Evolutionary conservation across 2,888 invertebrate species (phyloP).

Genomic region (Amblyjoppa fuscipennis): DNA sequence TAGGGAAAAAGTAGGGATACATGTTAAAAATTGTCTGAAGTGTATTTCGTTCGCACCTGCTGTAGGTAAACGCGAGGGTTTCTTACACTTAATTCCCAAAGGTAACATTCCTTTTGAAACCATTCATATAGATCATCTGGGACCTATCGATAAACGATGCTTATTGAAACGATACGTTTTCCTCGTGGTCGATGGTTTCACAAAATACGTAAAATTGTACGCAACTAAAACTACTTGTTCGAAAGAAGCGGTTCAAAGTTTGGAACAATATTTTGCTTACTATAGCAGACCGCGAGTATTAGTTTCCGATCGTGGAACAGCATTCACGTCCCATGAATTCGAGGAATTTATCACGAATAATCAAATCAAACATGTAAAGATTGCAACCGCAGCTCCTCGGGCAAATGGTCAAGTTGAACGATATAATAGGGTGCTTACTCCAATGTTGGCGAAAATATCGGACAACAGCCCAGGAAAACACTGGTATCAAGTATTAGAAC

Average conservation of each 20-base stretch:
- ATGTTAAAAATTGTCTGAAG: conserved; percentile 66
- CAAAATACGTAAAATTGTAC: conserved; percentile 55
- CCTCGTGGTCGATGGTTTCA: conserved; percentile 57
- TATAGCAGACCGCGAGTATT: conserved; percentile 51
- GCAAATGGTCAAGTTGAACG: conserved; percentile 72
- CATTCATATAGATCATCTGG: conserved; percentile 65
- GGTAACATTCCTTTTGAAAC: conserved; percentile 63
- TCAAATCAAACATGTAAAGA: conserved; percentile 70
- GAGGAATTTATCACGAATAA: conserved; percentile 57
- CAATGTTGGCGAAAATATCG: conserved; percentile 72
- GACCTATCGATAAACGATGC: conserved; percentile 41
- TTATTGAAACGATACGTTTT: conserved; percentile 43
- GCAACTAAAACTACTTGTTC: conserved; percentile 60
- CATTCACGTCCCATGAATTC: conserved; percentile 60
- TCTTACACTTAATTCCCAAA: conserved; percentile 66
- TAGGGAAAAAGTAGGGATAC: conserved; percentile 44
- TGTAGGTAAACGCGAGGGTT: conserved; percentile 62
- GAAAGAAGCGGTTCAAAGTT: conserved; percentile 69
- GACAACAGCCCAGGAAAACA: conserved; percentile 56
- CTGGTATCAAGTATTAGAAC: conserved; percentile 57
- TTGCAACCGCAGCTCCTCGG: conserved; percentile 50
- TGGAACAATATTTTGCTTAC: conserved; percentile 46
- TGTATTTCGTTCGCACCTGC: conserved; percentile 62
- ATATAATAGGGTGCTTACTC: conserved; percentile 67
- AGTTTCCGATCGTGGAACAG: conserved; percentile 53